These are phyloP conservation scores for Aramus guarauna DNA, from an alignment of 2,113 vertebrate species.

Conservation along the genomic window DNA sequence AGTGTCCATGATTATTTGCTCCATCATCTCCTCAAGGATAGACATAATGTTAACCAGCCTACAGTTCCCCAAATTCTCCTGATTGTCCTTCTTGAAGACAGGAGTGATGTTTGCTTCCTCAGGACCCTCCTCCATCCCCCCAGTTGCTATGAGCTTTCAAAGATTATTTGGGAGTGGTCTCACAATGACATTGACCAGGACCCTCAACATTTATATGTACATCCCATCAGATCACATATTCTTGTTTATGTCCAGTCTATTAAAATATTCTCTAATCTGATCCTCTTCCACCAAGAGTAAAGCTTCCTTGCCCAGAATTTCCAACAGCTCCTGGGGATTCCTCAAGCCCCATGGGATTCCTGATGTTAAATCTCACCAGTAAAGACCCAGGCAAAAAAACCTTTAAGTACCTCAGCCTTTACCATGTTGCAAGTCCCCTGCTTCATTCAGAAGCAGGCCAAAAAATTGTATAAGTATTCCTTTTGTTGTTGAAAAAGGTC, in stretches of 20 bases:
- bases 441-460: not conserved
- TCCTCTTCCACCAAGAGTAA: not conserved
- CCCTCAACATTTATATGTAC: not conserved
- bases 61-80: not conserved
- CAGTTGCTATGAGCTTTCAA: not conserved
- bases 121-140: fast-evolving
- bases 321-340: not conserved
- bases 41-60: fast-evolving
- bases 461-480: not conserved
- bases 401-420: not conserved
- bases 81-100: not conserved
- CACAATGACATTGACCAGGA: not conserved
- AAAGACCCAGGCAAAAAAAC: not conserved
- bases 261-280: not conserved
- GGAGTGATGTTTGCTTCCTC: not conserved
- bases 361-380: not conserved
- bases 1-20: not conserved
- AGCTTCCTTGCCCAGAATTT: not conserved
- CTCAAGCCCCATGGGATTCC: not conserved
- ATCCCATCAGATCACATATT: not conserved
- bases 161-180: not conserved
- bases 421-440: not conserved
- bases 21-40: fast-evolving
- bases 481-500: not conserved
- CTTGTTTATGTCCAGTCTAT: not conserved